These are phyloP conservation scores for Anaspis maculata DNA, from an alignment of 2,888 invertebrate species.

Conservation along the genomic window DNA sequence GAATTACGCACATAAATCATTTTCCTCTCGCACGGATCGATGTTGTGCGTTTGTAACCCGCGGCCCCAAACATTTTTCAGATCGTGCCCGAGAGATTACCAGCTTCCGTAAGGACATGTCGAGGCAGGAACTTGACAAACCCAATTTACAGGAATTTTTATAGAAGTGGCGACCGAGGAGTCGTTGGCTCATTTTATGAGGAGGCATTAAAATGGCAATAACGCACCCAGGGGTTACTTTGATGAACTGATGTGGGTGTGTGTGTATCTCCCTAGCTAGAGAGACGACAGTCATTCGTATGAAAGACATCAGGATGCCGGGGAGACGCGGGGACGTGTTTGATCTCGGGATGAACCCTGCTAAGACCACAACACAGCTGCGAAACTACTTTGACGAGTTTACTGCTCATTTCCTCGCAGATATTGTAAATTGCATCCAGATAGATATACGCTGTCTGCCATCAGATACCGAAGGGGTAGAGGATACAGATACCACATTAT, in stretches of 20 bases:
- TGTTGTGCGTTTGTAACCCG: conserved; percentile 1
- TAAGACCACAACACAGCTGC: conserved; percentile 20
- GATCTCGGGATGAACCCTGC: conserved; percentile 19
- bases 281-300: too few relatives aligned
- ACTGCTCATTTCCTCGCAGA: conserved; percentile 18
- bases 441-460: conserved; percentile 1
- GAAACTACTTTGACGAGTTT: conserved; percentile 21
- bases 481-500: conserved; percentile 4
- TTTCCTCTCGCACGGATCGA: conserved; percentile 3
- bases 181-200: conserved; percentile 14
- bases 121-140: conserved; percentile 21
- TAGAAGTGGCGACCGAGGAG: conserved; percentile 12
- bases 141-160: conserved; percentile 24
- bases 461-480: too few relatives aligned
- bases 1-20: conserved; percentile 12
- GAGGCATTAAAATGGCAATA: conserved; percentile 21
- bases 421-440: conserved; percentile 9
- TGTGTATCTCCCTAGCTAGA: too few relatives aligned
- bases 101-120: conserved; percentile 16
- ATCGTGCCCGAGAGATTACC: conserved; percentile 20
- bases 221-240: conserved; percentile 23
- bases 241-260: conserved; percentile 18
- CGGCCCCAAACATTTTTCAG: conserved; percentile 6
- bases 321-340: conserved; percentile 17
- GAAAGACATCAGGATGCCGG: conserved; percentile 14